A percentile compares a stretch with the other conserved stretches of the same genome.
phyloP scores from a whole-genome alignment of 2,113 vertebrate genomes.

The Pterocles gutturalis region DNA sequence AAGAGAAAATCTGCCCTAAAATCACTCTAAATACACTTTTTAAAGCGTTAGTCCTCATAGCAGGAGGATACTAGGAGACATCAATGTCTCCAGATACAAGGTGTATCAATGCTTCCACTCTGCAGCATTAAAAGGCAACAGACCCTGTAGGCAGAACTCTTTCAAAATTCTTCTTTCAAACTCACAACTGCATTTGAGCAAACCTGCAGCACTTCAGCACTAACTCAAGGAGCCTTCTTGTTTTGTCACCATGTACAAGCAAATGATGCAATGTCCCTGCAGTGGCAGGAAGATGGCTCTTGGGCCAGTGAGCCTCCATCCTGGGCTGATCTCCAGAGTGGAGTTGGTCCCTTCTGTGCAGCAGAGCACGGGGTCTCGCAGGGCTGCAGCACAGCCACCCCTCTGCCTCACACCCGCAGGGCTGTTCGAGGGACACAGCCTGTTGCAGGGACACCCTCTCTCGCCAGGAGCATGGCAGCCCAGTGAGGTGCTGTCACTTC shows the following conservation, averaged over 20 bases:
- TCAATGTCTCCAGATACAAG: neutral
- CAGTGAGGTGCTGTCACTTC: too few relatives aligned
- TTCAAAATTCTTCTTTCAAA: neutral
- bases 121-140: neutral
- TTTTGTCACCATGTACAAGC: neutral
- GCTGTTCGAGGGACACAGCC: rapidly evolving
- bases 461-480: neutral
- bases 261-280: too few relatives aligned
- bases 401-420: neutral
- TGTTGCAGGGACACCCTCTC: neutral
- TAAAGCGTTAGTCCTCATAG: neutral
- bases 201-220: neutral
- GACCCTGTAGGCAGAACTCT: neutral
- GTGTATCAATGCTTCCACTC: neutral
- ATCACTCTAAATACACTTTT: neutral
- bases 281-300: rapidly evolving
- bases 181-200: neutral
- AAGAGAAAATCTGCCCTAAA: neutral
- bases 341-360: rapidly evolving
- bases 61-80: neutral
- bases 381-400: neutral
- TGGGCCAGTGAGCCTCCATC: rapidly evolving
- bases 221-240: neutral
- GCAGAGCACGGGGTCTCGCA: neutral
- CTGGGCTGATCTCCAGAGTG: rapidly evolving